Evolutionary conservation across 1,140 invertebrate species (phyloP), one percentile per base, ranked within the genome.

Genomic region (Wasmannia auropunctata): DNA sequence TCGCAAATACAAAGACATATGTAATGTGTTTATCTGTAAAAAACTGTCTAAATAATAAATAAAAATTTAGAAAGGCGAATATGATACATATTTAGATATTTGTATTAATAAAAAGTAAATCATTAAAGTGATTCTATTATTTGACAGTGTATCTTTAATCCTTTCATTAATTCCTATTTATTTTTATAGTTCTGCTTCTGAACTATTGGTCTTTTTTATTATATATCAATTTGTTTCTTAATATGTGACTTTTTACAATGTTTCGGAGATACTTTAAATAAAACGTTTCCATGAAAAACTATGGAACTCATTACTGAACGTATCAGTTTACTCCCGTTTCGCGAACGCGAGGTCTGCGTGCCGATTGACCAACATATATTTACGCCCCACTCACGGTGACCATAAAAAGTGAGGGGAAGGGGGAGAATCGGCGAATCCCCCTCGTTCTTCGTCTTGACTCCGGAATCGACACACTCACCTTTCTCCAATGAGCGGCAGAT

Each of bases 401-500:
- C 65, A 46, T 10, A 49, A 72, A 72, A 88, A 56, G 75, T 40
- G 25, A 40, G 7, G 40, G 86, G 31, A 62, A 7, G 37, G 43
- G 51, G 8, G 7, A 8, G n/a, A 22, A 31, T 19, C 67, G 19
- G 46, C 31, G 14, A 34, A 37, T 34, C 51, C 25, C 16, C 49
- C 77, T 58, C 54, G 46, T 88, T 51, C 70, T 84, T 86, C 58
- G n/a, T 72, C 51, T 54, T 72, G 19, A 58, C 19, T 31, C 22
- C 67, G n/a, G 22, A 43, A 14, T 54, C 56, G 54, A 69, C 31
- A 37, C 56, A 28, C 22, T 76, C 54, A 63, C 86, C 80, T 87
- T 89, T 89, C 72, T 89, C 79, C 58, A 81, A 49, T 76, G 49
- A 51, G 31, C 85, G 83, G 56, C 54, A 63, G 60, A 54, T 70